These are phyloP conservation scores for Dipodomys spectabilis DNA, from an alignment of 2,113 vertebrate genomes.

Conservation along the genomic window DNA sequence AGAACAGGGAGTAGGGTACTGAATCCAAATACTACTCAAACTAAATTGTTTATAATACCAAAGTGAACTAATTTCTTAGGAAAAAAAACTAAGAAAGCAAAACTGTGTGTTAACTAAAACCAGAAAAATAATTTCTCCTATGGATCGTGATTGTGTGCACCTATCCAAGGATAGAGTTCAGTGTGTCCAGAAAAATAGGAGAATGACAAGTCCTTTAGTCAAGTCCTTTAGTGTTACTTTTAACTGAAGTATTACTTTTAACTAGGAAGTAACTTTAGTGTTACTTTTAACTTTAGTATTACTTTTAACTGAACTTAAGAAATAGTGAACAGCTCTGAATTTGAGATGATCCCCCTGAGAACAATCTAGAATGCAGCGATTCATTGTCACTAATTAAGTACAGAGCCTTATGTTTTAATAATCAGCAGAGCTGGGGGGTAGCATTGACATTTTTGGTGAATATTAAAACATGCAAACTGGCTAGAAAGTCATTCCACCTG, in stretches of 20 bases:
- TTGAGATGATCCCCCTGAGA: conserved; percentile 3
- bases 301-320: conserved; percentile 40
- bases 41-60: not conserved
- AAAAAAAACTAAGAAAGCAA: not conserved
- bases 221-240: conserved; percentile 30
- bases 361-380: conserved; percentile 42
- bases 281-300: conserved; percentile 46
- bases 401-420: conserved; percentile 48
- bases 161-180: not conserved
- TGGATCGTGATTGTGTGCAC: not conserved
- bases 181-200: conserved; percentile 18
- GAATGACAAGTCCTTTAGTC: conserved; percentile 1
- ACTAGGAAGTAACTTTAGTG: not conserved
- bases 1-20: not conserved
- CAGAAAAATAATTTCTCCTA: conserved; percentile 5
- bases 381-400: conserved; percentile 65
- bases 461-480: conserved; percentile 58
- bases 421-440: conserved; percentile 37
- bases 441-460: conserved; percentile 58
- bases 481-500: conserved; percentile 56
- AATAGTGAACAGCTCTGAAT: conserved; percentile 57
- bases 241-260: not conserved
- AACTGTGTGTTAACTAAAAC: conserved; percentile 11
- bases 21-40: not conserved
- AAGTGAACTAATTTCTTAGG: not conserved